phyloP scores from a whole-genome alignment of 1,140 invertebrate species.

The Papilio helenus region DNA sequence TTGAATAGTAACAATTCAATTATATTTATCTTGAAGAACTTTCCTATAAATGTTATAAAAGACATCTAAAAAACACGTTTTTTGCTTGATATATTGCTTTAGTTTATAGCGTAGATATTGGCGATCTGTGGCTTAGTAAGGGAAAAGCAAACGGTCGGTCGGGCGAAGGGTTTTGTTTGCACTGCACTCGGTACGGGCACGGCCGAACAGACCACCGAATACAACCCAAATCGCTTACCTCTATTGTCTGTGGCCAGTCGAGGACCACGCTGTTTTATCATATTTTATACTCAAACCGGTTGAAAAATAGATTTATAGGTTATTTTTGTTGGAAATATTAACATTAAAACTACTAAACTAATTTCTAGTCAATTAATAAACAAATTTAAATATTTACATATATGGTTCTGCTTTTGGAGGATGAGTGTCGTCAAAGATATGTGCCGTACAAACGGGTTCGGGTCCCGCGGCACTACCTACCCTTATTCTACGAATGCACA shows the following conservation, averaged over 20 bases:
- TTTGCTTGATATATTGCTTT: neutral
- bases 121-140: conserved; percentile 36
- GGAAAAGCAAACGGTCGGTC: conserved; percentile 29
- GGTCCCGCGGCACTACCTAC: too few relatives aligned
- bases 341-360: too few relatives aligned
- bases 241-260: conserved; percentile 27
- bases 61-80: neutral
- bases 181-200: conserved; percentile 45
- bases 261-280: neutral
- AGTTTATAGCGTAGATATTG: neutral
- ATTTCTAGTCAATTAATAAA: too few relatives aligned
- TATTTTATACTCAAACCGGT: neutral
- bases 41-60: neutral
- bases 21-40: neutral
- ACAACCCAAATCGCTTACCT: conserved; percentile 30
- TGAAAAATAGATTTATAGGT: too few relatives aligned
- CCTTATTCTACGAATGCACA: too few relatives aligned
- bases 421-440: too few relatives aligned
- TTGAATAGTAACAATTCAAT: neutral
- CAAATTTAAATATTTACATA: too few relatives aligned
- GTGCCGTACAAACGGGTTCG: too few relatives aligned
- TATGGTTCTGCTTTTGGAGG: too few relatives aligned
- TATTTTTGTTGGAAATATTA: too few relatives aligned
- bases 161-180: conserved; percentile 42
- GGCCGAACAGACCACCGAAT: conserved; percentile 40